These are phyloP conservation scores for Thunnus maccoyii DNA, from an alignment of 2,113 vertebrate species.

Conservation along the genomic window DNA sequence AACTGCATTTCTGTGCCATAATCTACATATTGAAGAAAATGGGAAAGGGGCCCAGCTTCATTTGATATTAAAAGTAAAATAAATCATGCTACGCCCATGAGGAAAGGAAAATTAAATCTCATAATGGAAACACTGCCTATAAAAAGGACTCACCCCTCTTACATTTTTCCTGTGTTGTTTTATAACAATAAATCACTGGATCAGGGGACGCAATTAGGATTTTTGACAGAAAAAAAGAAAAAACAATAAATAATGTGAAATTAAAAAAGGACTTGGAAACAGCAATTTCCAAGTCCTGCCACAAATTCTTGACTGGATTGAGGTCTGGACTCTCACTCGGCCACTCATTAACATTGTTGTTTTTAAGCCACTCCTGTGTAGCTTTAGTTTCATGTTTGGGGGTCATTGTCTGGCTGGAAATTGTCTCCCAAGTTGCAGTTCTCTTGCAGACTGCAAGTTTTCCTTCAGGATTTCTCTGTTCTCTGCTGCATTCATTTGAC, in stretches of 20 bases:
- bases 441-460: conserved; percentile 34
- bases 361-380: background rate
- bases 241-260: background rate
- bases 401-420: background rate
- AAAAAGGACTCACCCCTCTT: background rate
- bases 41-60: background rate
- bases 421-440: conserved; percentile 13
- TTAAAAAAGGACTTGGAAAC: background rate
- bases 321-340: background rate
- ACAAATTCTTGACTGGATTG: conserved; percentile 12
- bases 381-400: background rate
- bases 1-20: background rate
- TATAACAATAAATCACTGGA: conserved; percentile 32
- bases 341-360: background rate
- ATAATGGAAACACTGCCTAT: background rate
- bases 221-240: background rate
- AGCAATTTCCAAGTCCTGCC: background rate
- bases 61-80: conserved; percentile 26
- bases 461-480: conserved; percentile 21
- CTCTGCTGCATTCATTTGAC: conserved; percentile 42
- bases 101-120: conserved; percentile 21
- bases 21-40: background rate
- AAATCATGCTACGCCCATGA: conserved; percentile 29
- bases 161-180: conserved; percentile 17
- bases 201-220: conserved; percentile 14